Evolutionary conservation across 2,888 invertebrate species (phyloP).

Genomic region (Suillia variegata): DNA sequence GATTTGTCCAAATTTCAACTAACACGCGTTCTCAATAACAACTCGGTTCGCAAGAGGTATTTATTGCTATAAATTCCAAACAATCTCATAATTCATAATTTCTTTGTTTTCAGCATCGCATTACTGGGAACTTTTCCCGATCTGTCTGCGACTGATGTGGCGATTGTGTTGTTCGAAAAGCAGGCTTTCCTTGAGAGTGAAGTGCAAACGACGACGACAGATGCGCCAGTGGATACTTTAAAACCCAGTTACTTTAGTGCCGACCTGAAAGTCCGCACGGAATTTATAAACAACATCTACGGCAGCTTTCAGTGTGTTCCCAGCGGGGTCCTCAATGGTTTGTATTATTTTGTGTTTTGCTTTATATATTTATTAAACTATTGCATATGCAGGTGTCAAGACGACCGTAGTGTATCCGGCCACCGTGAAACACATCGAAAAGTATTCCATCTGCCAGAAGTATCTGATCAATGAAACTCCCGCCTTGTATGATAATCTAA

Average conservation of each 20-base stretch:
- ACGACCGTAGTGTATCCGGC: slow-evolving; percentile 92
- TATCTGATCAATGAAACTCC: slow-evolving; percentile 85
- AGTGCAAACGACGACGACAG: slow-evolving; percentile 36
- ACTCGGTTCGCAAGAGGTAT: slow-evolving; percentile 74
- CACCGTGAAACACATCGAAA: slow-evolving; percentile 87
- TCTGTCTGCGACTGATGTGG: slow-evolving; percentile 65
- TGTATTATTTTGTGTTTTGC: neutral
- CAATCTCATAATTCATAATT: no score
- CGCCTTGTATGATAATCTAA: slow-evolving; percentile 77
- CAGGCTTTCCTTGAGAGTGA: slow-evolving; percentile 71
- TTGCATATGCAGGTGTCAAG: slow-evolving; percentile 76
- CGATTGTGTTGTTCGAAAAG: slow-evolving; percentile 80
- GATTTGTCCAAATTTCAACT: slow-evolving; percentile 72
- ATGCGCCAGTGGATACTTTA: slow-evolving; percentile 1
- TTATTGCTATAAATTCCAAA: no score
- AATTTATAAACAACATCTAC: slow-evolving; percentile 84
- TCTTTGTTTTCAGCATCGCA: no score
- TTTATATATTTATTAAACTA: no score
- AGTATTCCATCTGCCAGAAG: slow-evolving; percentile 76
- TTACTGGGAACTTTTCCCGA: slow-evolving; percentile 71
- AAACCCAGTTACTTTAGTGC: slow-evolving; percentile 65
- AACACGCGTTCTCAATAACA: slow-evolving; percentile 73
- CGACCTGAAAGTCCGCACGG: slow-evolving; percentile 67
- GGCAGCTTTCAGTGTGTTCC: slow-evolving; percentile 79
- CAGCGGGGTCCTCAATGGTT: slow-evolving; percentile 68